Base-by-base conservation (phyloP, 2,888 invertebrate genomes). In the Lasius fuliginosus region DNA sequence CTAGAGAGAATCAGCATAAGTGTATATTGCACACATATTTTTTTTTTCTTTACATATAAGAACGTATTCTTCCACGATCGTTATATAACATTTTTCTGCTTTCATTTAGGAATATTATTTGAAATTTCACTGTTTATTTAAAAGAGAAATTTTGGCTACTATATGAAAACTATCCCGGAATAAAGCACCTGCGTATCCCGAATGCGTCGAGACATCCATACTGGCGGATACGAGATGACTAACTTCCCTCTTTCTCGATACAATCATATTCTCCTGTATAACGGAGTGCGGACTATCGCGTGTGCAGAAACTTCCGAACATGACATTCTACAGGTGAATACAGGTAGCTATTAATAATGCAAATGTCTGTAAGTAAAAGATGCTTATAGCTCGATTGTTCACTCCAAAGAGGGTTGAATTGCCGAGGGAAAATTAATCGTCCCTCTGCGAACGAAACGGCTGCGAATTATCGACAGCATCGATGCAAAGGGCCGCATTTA, bases 401-500 rank as follows among this genome's bases (percentile, higher is more conserved):
- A 27, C 18, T n/a, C 33, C 33, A 27, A 4, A 8, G n/a, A 18
- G n/a, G 49, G 33, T 30, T 33, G 46, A 69, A 69, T 49, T 69
- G 30, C n/a, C 15, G n/a, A 12, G 12, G 12, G 11, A 49, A 18
- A 5, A 12, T 12, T 49, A 30, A 69, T 69, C 8, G 4, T 49
- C 49, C 49, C 33, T 12, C 12, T 69, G 69, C 33, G 46, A 69
- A 49, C 12, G 49, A 15, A 69, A 69, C 30, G n/a, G 33, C 30
- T 69, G 46, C 30, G 1, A 33, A 18, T 0, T 49, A 8, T 69
- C 33, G 1, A 30, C n/a, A 36, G 33, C 33, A 4, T 49, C 49
- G 49, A 53, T 53, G 11, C 40, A n/a, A 33, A 56, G 56, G 53
- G 36, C 23, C 36, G 71, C 56, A 71, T 56, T n/a, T 69, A n/a